phyloP scores from a whole-genome alignment of 2,113 vertebrate genomes.

The Megaceryle torquata region DNA sequence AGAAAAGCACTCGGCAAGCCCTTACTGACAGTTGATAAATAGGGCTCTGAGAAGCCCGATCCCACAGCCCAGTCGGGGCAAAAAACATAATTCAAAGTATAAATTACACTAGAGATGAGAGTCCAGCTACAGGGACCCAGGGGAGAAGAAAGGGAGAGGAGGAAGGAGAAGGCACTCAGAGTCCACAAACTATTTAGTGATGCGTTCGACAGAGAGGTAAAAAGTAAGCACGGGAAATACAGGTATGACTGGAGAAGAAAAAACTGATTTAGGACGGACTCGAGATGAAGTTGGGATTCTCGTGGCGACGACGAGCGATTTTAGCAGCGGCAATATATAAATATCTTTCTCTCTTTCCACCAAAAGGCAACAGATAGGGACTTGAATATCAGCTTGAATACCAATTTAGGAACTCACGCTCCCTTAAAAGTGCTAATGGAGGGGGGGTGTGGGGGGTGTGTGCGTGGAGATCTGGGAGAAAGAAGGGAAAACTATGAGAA shows the following conservation, averaged over 20 bases:
- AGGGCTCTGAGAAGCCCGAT: constrained; percentile 4
- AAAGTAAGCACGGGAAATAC: not conserved
- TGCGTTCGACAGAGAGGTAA: not conserved
- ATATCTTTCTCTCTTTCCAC: constrained; percentile 18
- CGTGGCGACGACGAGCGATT: not conserved
- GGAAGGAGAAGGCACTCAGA: not conserved
- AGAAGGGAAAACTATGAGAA: not conserved
- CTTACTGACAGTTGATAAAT: constrained; percentile 12
- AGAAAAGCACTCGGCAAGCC: not conserved
- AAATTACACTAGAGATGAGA: not conserved
- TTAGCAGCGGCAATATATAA: constrained; percentile 28
- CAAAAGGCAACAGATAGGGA: constrained; percentile 39
- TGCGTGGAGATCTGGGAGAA: not conserved
- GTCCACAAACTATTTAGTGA: not conserved
- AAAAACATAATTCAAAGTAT: not conserved
- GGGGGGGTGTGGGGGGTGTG: too few species aligned
- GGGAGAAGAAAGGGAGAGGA: not conserved
- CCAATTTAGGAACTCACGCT: constrained; percentile 37
- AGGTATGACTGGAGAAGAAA: not conserved
- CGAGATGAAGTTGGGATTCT: not conserved
- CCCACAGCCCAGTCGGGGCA: not conserved
- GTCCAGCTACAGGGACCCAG: not conserved
- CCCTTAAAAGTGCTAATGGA: not conserved
- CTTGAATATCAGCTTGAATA: constrained; percentile 39
- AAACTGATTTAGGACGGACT: not conserved